Conservation (phyloP, 2,888 invertebrate species). For the Brenthis hecate region DNA sequence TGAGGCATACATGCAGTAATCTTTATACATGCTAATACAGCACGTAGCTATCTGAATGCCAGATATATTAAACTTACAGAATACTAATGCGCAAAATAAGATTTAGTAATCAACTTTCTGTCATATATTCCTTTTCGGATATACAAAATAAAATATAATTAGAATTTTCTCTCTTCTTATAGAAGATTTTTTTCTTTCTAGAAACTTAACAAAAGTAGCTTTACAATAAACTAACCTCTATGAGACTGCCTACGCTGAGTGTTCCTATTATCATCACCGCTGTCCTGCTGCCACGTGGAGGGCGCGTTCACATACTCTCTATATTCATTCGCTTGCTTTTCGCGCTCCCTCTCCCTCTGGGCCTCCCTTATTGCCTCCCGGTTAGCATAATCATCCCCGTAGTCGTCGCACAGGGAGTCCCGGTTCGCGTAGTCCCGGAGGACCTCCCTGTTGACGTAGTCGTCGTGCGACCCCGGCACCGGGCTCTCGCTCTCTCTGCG, state of each 20-base stretch:
- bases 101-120: too few relatives aligned
- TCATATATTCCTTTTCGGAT: too few relatives aligned
- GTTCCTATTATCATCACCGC: slow-evolving; percentile 68
- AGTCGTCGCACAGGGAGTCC: slow-evolving; percentile 75
- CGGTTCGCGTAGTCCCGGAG: slow-evolving; percentile 74
- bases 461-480: slow-evolving; percentile 67
- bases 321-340: slow-evolving; percentile 68
- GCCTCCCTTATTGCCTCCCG: slow-evolving; percentile 78
- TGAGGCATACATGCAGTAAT: too few relatives aligned
- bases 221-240: slow-evolving; percentile 51
- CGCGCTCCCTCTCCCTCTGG: slow-evolving; percentile 62
- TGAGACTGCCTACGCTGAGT: slow-evolving; percentile 68
- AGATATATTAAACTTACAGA: too few relatives aligned
- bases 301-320: slow-evolving; percentile 79
- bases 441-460: slow-evolving; percentile 76
- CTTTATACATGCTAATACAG: too few relatives aligned
- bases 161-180: background rate
- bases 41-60: too few relatives aligned
- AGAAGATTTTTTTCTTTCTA: too few relatives aligned
- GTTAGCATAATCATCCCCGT: slow-evolving; percentile 79
- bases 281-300: slow-evolving; percentile 64
- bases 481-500: slow-evolving; percentile 79
- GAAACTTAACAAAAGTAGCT: background rate
- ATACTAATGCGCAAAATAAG: too few relatives aligned
- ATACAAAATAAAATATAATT: background rate